phyloP scores from a whole-genome alignment of 2,797 vertebrate species.

The Serranus cabrilla region DNA sequence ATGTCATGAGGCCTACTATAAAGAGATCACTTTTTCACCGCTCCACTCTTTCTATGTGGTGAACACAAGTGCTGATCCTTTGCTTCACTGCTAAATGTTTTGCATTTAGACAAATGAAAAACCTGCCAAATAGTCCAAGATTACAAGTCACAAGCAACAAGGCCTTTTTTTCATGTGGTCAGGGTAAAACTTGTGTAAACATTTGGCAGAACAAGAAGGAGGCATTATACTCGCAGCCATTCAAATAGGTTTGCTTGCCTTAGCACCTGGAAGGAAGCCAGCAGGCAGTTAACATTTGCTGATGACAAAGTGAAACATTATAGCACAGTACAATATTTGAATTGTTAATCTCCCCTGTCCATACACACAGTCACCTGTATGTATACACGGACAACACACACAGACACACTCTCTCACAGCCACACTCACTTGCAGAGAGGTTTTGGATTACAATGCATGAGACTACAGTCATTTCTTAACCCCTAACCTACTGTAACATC shows the following conservation, averaged over 20 bases:
- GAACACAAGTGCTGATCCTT: not conserved
- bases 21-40: conserved; percentile 10
- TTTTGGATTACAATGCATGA: conserved; percentile 40
- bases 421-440: conserved; percentile 21
- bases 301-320: conserved; percentile 81
- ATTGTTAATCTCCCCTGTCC: conserved; percentile 68
- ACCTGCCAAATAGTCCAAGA: conserved; percentile 13
- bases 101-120: conserved; percentile 27
- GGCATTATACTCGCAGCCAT: conserved; percentile 53
- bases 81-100: conserved; percentile 11
- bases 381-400: conserved; percentile 28
- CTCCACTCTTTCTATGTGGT: conserved; percentile 6
- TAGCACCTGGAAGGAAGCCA: conserved; percentile 70
- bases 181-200: conserved; percentile 65
- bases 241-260: conserved; percentile 68
- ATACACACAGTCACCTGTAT: conserved; percentile 52
- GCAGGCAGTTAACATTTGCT: conserved; percentile 74
- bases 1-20: conserved; percentile 8
- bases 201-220: conserved; percentile 54
- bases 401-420: conserved; percentile 25
- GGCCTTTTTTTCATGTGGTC: conserved; percentile 42
- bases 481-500: conserved; percentile 2
- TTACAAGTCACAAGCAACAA: conserved; percentile 27
- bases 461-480: conserved; percentile 12
- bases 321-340: conserved; percentile 72